Evolutionary conservation across 2,113 vertebrate species (phyloP), one percentile per base, ranked within the genome.

Genomic region (Saguinus imperator): DNA sequence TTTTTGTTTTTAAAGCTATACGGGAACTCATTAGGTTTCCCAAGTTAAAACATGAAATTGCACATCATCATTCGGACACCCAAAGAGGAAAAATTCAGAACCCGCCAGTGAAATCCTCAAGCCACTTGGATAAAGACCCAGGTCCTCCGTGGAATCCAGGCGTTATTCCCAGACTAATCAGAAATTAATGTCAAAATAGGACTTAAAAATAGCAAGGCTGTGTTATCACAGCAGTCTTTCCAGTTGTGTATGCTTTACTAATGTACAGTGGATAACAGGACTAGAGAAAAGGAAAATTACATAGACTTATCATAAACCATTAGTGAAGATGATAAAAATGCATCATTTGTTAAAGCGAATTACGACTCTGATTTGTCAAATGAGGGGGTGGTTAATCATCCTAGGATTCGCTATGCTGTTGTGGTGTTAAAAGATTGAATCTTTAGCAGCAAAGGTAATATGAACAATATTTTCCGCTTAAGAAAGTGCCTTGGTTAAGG

Each of bases 401-500:
- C 58, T 9, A 32, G 64, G n/a, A 48, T 61, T 61, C 23, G 68
- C 68, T 55, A 6, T 20, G 61, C 35, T 40, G 8, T 37, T n/a
- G 14, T 29, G 17, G 16, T 16, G 21, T 66, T 73, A 64, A 76
- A 61, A 50, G 5, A 9, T 1, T 9, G 29, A 11, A 50, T 83
- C 45, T 9, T 88, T 35, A 37, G 83, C n/a, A 57, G 73, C 37
- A 64, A 55, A 29, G 23, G 57, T n/a, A 61, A 75, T 18, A 12
- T 57, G 45, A 20, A 57, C 1, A 0, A 40, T 58, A 18, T 58
- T 70, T 92, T 94, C 96, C 97, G 97, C 96, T 94, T 95, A n/a
- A 7, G 96, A 97, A 98, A 98, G 97, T 96, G 97, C 96, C 97
- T n/a, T 50, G 96, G 79, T 95, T 92, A 95, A 97, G 93, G 83